Evolutionary conservation across 2,888 invertebrate genomes (phyloP).

Genomic region (Melanotus villosus): DNA sequence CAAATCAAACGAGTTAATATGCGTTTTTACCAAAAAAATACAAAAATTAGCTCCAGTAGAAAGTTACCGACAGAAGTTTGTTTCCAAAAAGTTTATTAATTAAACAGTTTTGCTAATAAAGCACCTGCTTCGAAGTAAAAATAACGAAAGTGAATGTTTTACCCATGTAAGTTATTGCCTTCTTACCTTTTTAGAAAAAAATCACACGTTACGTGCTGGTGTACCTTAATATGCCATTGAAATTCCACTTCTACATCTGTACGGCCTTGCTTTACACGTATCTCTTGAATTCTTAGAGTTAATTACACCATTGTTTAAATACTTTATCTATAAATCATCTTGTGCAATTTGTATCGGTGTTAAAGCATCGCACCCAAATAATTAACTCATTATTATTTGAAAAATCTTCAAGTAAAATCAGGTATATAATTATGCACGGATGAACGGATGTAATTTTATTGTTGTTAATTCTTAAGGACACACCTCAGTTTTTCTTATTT

Average conservation of each 20-base stretch:
- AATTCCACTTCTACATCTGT: conserved; percentile 11
- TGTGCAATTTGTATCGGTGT: conserved; percentile 20
- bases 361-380: conserved; percentile 17
- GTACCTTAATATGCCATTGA: conserved; percentile 14
- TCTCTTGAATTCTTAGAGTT: conserved; percentile 7
- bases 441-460: conserved; percentile 28
- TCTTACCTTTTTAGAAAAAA: background rate
- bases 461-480: conserved; percentile 3
- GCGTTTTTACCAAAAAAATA: no score
- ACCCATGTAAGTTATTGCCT: conserved; percentile 3
- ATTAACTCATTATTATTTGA: conserved; percentile 21
- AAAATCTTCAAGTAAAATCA: conserved; percentile 9
- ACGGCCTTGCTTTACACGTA: conserved; percentile 25
- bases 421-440: conserved; percentile 22
- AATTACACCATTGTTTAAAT: conserved; percentile 24
- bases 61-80: no score
- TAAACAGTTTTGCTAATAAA: background rate
- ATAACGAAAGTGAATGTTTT: conserved; percentile 1
- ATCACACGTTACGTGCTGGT: conserved; percentile 8
- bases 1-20: no score
- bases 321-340: conserved; percentile 13
- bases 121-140: background rate
- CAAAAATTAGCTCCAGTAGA: no score
- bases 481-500: background rate
- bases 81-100: no score